A percentile compares a stretch with the other conserved stretches of the same genome.
These are phyloP conservation scores for Pan troglodytes DNA, from an alignment of 2,113 vertebrate genomes.

Conservation along the genomic window DNA sequence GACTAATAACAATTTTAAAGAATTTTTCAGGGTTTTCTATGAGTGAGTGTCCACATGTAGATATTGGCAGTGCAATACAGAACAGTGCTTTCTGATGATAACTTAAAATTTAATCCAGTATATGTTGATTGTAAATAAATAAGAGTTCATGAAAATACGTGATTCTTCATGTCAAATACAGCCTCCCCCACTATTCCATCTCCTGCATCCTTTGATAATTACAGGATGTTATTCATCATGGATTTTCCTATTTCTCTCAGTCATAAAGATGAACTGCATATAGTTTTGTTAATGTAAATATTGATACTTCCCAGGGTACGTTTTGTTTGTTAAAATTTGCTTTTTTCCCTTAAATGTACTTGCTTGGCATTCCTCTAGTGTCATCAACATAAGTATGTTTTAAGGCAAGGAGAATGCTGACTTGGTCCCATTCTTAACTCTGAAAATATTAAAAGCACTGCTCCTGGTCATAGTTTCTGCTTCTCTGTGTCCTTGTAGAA, in stretches of 20 bases:
- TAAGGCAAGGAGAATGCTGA: not conserved
- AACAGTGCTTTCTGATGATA: not conserved
- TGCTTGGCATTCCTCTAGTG: not conserved
- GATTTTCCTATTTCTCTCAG: not conserved
- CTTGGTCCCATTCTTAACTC: not conserved
- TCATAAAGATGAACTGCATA: not conserved
- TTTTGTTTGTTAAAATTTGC: not conserved
- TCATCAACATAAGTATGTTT: not conserved
- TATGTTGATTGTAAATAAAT: not conserved
- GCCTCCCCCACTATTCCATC: not conserved
- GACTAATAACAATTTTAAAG: conserved; percentile 59
- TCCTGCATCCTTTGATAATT: not conserved
- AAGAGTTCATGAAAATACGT: not conserved
- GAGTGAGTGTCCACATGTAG: not conserved
- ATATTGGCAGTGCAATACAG: not conserved
- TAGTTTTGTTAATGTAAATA: not conserved
- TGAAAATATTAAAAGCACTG: not conserved
- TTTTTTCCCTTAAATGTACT: not conserved
- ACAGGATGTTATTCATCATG: not conserved
- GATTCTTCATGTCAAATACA: not conserved
- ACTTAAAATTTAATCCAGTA: not conserved
- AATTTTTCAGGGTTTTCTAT: conserved; percentile 61
- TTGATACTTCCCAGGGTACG: not conserved
- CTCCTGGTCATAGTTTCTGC: not conserved
- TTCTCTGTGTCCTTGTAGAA: not conserved